Evolutionary conservation across 1,140 invertebrate genomes (phyloP).

Genomic region (Apolygus lucorum): DNA sequence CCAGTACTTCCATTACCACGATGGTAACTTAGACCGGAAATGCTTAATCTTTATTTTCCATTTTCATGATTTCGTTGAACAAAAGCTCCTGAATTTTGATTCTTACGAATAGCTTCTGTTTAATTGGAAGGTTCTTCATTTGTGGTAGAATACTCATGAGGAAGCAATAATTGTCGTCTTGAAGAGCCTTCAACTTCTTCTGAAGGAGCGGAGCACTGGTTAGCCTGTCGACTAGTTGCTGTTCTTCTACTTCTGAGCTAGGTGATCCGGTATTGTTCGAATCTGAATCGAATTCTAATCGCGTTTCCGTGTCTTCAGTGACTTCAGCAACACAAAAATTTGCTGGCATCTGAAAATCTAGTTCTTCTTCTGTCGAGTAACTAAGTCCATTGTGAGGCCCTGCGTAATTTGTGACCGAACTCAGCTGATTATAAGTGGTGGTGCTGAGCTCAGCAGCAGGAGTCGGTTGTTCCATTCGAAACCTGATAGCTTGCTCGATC

Average conservation of each 20-base stretch:
- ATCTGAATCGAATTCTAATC: neutral
- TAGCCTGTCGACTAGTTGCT: neutral
- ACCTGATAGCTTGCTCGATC: neutral
- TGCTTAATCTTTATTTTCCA: constrained; percentile 8
- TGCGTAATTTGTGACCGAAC: neutral
- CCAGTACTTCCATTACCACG: too few species aligned
- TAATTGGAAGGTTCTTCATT: neutral
- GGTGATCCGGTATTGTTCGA: neutral
- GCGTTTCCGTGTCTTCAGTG: neutral
- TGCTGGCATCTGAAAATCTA: neutral
- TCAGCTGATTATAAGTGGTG: neutral
- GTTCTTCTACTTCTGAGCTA: neutral
- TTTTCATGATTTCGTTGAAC: neutral
- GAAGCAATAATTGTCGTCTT: constrained; percentile 16
- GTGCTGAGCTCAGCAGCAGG: neutral
- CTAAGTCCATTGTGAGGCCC: neutral
- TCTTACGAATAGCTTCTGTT: constrained; percentile 6
- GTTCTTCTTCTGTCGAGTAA: neutral
- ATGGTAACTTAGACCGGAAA: too few species aligned
- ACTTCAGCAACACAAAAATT: constrained; percentile 10
- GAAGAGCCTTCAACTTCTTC: constrained; percentile 4
- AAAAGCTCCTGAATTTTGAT: constrained; percentile 13
- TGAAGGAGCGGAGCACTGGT: neutral
- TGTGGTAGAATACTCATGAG: constrained; percentile 9
- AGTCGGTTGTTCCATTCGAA: neutral